These are phyloP conservation scores for Gymnobelideus leadbeateri DNA, from an alignment of 2,113 vertebrate species.

Conservation along the genomic window DNA sequence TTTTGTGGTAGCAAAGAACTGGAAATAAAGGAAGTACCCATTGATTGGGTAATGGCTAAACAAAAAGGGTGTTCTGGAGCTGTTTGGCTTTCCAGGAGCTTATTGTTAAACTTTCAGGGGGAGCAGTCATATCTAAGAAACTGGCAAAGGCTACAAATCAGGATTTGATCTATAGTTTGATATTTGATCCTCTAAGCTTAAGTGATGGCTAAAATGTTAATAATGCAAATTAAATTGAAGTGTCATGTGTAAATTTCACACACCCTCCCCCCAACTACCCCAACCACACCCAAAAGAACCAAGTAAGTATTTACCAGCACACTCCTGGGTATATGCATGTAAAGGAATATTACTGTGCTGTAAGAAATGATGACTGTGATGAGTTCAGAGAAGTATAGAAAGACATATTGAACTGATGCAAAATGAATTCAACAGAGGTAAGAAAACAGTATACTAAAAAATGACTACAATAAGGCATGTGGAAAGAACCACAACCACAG, in stretches of 20 bases:
- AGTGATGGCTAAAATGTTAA: background rate
- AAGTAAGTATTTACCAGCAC: background rate
- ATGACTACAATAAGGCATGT: no score
- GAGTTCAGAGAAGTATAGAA: background rate
- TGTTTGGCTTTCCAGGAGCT: background rate
- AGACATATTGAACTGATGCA: background rate
- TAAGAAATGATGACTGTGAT: background rate
- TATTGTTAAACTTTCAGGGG: background rate
- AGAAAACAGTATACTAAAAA: background rate
- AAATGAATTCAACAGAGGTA: background rate
- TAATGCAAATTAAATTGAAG: background rate
- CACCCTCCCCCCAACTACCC: no score
- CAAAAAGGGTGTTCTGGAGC: background rate
- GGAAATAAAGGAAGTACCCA: background rate
- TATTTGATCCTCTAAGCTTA: background rate
- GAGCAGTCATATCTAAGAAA: background rate
- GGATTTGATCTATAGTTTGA: background rate
- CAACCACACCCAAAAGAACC: background rate
- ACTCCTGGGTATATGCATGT: background rate
- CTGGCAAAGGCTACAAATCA: background rate
- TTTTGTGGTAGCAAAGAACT: background rate
- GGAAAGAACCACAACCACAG: no score
- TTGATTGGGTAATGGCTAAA: background rate
- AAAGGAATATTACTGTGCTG: background rate
- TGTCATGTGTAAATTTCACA: no score